Conservation (phyloP, 2,888 invertebrate species). For the Synanthedon andrenaeformis region DNA sequence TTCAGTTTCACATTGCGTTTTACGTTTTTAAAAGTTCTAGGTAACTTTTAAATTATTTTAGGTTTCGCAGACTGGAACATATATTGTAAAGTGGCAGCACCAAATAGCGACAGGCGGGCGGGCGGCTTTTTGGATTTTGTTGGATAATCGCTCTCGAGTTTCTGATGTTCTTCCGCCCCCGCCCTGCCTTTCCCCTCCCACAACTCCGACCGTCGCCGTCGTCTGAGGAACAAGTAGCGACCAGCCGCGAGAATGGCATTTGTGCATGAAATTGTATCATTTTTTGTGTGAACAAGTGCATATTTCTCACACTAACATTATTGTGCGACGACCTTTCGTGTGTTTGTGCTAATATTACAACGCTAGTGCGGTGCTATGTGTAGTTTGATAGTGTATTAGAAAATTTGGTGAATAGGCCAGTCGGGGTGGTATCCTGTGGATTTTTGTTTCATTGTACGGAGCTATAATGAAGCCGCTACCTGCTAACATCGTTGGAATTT, state of each 20-base stretch:
- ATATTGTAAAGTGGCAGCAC: no score
- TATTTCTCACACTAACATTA: slow-evolving; percentile 41
- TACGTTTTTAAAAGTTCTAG: no score
- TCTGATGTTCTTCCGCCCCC: slow-evolving; percentile 16
- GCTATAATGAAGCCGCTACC: slow-evolving; percentile 59
- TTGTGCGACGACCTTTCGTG: slow-evolving; percentile 27
- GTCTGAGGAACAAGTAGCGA: slow-evolving; percentile 9
- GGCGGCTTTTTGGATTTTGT: no score
- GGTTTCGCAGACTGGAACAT: no score
- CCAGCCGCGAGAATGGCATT: slow-evolving; percentile 42
- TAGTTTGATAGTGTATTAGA: slow-evolving; percentile 36
- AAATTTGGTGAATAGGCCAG: slow-evolving; percentile 37
- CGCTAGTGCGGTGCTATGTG: slow-evolving; percentile 34
- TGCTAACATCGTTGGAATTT: slow-evolving; percentile 64
- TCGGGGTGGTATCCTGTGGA: slow-evolving; percentile 55
- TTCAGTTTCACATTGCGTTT: no score
- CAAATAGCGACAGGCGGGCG: no score
- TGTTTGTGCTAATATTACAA: slow-evolving; percentile 26
- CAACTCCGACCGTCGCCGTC: not conserved
- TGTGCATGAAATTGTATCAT: slow-evolving; percentile 55
- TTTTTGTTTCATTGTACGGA: slow-evolving; percentile 45
- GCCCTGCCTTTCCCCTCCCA: not conserved
- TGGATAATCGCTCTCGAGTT: not conserved
- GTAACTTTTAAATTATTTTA: no score
- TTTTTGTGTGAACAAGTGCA: slow-evolving; percentile 58